Evolutionary conservation across 2,888 invertebrate species (phyloP).

Genomic region (Sinhomidia bicolor): DNA sequence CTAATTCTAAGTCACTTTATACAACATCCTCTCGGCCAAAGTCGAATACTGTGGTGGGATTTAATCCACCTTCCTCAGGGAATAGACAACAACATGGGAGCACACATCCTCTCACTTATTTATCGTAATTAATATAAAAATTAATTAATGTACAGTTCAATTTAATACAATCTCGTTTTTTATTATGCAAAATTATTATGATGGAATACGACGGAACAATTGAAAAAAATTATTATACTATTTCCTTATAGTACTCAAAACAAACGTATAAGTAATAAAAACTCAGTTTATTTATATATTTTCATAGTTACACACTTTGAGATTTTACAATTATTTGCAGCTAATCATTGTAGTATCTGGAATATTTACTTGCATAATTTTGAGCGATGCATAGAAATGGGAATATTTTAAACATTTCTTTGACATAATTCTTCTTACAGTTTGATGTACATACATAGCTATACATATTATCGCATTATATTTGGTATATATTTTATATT

Average conservation of each 20-base stretch:
- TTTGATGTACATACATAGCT: conserved; percentile 19
- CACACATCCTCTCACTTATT: conserved; percentile 90
- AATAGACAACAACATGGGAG: conserved; percentile 90
- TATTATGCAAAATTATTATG: neutral
- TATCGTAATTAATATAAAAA: conserved; percentile 57
- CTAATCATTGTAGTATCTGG: neutral
- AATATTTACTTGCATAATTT: conserved; percentile 10
- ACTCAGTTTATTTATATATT: conserved; percentile 29
- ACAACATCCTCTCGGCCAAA: conserved; percentile 70
- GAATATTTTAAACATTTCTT: conserved; percentile 20
- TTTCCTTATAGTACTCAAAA: conserved; percentile 23
- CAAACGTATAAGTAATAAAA: conserved; percentile 22
- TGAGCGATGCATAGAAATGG: conserved; percentile 47
- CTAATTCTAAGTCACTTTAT: conserved; percentile 75
- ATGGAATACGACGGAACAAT: conserved; percentile 37
- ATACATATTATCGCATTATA: conserved; percentile 3
- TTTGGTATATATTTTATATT: conserved; percentile 28
- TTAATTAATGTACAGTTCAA: conserved; percentile 48
- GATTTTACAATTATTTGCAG: neutral
- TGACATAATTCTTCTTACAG: conserved; percentile 22
- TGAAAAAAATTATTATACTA: conserved; percentile 24
- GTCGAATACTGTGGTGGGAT: conserved; percentile 69
- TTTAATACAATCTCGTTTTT: conserved; percentile 31
- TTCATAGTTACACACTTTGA: neutral
- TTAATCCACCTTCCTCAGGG: conserved; percentile 69